Conservation (phyloP, 1,140 invertebrate species). For the Drosophila auraria region DNA sequence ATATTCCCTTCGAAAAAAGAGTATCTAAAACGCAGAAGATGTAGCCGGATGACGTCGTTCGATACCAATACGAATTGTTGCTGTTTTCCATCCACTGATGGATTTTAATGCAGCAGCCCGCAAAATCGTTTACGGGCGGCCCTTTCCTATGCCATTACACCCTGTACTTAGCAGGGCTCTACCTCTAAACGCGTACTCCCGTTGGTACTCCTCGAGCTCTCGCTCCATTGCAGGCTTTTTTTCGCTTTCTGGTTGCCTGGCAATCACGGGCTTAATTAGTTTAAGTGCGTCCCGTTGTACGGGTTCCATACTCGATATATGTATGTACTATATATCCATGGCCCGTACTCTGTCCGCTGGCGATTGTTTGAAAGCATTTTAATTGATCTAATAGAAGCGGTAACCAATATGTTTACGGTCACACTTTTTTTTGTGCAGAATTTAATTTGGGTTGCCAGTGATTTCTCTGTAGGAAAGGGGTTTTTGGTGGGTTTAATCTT, state of each 20-base stretch:
- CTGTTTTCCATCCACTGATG: slow-evolving; percentile 29
- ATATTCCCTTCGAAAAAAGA: background rate
- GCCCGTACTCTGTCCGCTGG: background rate
- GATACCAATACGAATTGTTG: slow-evolving; percentile 22
- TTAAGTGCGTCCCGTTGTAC: slow-evolving; percentile 41
- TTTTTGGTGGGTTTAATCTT: background rate
- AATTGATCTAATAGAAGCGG: slow-evolving; percentile 41
- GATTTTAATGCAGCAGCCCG: slow-evolving; percentile 44
- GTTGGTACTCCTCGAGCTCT: background rate
- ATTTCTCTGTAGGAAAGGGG: no score
- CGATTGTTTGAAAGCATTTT: slow-evolving; percentile 38
- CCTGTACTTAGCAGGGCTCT: background rate
- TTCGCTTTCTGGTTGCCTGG: slow-evolving; percentile 34
- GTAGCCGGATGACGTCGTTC: slow-evolving; percentile 6
- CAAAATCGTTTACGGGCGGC: slow-evolving; percentile 34
- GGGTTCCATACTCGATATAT: slow-evolving; percentile 9
- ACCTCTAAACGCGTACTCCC: slow-evolving; percentile 3
- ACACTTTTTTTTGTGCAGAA: slow-evolving; percentile 8
- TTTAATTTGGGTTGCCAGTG: slow-evolving; percentile 16
- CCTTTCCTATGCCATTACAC: slow-evolving; percentile 28
- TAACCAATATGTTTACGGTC: slow-evolving; percentile 26
- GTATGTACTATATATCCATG: background rate
- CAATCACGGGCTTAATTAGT: slow-evolving; percentile 46
- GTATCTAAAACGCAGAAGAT: background rate
- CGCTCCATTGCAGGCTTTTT: background rate